These are phyloP conservation scores for Holotrichia oblita DNA, from an alignment of 1,140 invertebrate genomes.

Conservation along the genomic window DNA sequence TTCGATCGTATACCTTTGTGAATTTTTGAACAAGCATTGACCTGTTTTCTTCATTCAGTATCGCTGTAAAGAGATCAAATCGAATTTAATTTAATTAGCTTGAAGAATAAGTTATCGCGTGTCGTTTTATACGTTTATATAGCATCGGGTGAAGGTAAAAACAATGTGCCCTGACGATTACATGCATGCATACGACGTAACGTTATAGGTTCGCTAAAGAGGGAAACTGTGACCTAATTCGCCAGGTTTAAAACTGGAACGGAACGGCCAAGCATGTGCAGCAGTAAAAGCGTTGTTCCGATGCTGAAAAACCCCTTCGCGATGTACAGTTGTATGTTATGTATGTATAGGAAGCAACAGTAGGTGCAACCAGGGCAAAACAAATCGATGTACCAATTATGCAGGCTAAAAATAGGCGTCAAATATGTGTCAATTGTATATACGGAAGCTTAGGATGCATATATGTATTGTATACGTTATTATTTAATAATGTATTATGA, in stretches of 20 bases:
- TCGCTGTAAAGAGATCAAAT: too few relatives aligned
- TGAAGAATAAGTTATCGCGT: neutral
- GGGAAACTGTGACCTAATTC: slow-evolving; percentile 19
- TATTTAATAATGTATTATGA: too few relatives aligned
- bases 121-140: neutral
- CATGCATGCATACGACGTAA: neutral
- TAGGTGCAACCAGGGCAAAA: neutral
- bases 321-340: too few relatives aligned
- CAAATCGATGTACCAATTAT: slow-evolving; percentile 35
- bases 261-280: neutral
- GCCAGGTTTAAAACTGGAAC: slow-evolving; percentile 1
- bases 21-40: too few relatives aligned
- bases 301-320: too few relatives aligned
- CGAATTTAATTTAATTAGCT: too few relatives aligned
- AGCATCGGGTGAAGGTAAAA: slow-evolving; percentile 14
- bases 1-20: too few relatives aligned
- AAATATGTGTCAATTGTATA: slow-evolving; percentile 28
- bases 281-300: neutral
- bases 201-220: neutral
- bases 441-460: neutral
- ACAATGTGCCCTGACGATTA: neutral
- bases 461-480: too few relatives aligned
- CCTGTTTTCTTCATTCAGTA: too few relatives aligned
- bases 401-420: slow-evolving; percentile 25
- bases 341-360: neutral